Evolutionary conservation across 2,113 vertebrate genomes (phyloP), one percentile per base, ranked within the genome.

Genomic region (Plectropomus leopardus): DNA sequence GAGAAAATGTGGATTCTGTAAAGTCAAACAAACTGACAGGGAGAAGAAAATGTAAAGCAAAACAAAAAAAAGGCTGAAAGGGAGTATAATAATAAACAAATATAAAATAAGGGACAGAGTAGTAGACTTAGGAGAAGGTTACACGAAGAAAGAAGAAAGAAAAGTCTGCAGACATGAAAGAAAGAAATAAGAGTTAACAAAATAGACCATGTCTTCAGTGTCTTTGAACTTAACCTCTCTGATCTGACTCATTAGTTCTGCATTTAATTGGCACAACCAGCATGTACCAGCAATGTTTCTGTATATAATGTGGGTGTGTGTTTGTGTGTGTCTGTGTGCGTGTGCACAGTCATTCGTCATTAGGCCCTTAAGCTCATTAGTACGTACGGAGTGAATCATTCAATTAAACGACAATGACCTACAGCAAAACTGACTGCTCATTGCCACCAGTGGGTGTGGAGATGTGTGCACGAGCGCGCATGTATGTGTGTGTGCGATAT

Each of bases 151-250:
- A 16, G 36, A 30, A 24, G 9, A 48, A 42, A 54, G 40, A 44
- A 17, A 59, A 76, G 21, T 15, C 42, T 24, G 36, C 36, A 44
- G 45, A 36, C 0, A 23, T 59, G 32, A 28, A 34, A 28, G 14
- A 80, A 11, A 36, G 53, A 60, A 48, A 48, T 32, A 7, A 72
- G 24, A 55, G 42, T 67, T 61, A 53, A 80, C 42, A 72, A 79
- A 72, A 85, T 7, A 63, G 47, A 83, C 21, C 15, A 34, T 44
- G 69, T 61, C 48, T 57, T 76, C 32, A 19, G 9, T 75, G 86
- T 80, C 81, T 89, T 87, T 90, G 84, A 87, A 88, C 81, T 85
- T 61, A 78, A 86, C 68, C 73, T 85, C 72, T 83, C 30, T 83
- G 86, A 86, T 88, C 53, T 80, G 67, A 87, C 57, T 86, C 81